phyloP scores from a whole-genome alignment of 1,140 invertebrate genomes.

The Bombus huntii region DNA sequence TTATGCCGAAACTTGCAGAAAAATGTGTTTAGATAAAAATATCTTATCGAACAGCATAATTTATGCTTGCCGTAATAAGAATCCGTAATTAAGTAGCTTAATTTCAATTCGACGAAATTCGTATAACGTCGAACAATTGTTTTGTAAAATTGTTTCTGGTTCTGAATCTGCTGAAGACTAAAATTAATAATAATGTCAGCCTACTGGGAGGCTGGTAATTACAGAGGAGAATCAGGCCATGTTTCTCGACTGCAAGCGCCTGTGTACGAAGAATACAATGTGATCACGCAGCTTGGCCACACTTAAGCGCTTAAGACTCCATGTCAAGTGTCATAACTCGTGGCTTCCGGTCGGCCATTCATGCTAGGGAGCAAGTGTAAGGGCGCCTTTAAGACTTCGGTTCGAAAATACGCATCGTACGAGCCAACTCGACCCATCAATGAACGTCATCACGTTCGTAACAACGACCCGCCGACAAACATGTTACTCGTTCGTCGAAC shows the following conservation, averaged over 20 bases:
- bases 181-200: not conserved
- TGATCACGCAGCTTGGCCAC: constrained; percentile 67
- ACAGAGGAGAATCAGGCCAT: constrained; percentile 22
- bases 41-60: too few species aligned
- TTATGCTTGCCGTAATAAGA: too few species aligned
- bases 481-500: not conserved
- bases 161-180: not conserved
- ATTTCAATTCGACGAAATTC: rapidly evolving
- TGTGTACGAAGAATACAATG: constrained; percentile 35
- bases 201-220: not conserved
- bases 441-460: constrained; percentile 13
- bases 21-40: too few species aligned
- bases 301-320: constrained; percentile 74
- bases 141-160: not conserved
- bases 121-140: not conserved
- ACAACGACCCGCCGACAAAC: not conserved
- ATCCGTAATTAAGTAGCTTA: not conserved
- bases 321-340: constrained; percentile 78
- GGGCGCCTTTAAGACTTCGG: constrained; percentile 50
- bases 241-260: not conserved
- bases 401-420: constrained; percentile 20
- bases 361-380: constrained; percentile 56
- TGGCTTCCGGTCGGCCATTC: constrained; percentile 75
- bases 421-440: not conserved
- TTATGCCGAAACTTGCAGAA: too few species aligned